Base-by-base conservation (phyloP, 2,888 invertebrate genomes). In the Choristoneura rosaceana region DNA sequence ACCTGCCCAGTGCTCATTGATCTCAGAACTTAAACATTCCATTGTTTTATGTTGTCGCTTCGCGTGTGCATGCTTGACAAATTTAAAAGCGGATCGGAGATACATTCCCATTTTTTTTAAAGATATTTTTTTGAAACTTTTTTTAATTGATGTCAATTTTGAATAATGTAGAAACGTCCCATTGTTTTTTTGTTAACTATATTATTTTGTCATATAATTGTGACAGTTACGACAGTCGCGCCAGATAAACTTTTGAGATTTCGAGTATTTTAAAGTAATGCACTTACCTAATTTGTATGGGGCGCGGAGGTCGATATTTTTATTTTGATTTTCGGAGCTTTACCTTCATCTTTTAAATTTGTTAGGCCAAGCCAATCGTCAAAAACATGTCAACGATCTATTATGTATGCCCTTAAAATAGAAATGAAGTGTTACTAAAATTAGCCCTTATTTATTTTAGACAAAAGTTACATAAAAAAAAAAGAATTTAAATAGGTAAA, bases 1-100 rank as follows among this genome's bases (percentile, higher is more conserved):
- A 9, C 25, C 52, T 9, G 25, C 9, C 9, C 52, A 1, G 25
- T 55, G 10, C n/a, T 25, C 7, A 55, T 12, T 25, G 55, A 25
- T 55, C 55, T 55, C 55, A 25, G n/a, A 17, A 25, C 12, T 55
- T 4, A n/a, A n/a, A n/a, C 25, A 25, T 55, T 25, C 17, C 50
- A 50, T 15, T 15, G 50, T 52, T 33, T 33, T 33, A 17, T 58
- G 12, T 58, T 69, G 69, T 63, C 63, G 63, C 70, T n/a, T 34
- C 38, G 70, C 38, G 70, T 47, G 14, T 8, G 10, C 58, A 58
- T 33, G 15, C 4, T 17, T 17, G 52, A 52, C 8, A 9, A 52
- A 10, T 58, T 58, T 12, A 12, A 58, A 58, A 58, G n/a, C 58
- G 14, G 12, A 52, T 12, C n/a, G 7, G 3, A 34, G n/a, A 34